These are phyloP conservation scores for Celastrina argiolus DNA, from an alignment of 2,888 invertebrate species.

Conservation along the genomic window DNA sequence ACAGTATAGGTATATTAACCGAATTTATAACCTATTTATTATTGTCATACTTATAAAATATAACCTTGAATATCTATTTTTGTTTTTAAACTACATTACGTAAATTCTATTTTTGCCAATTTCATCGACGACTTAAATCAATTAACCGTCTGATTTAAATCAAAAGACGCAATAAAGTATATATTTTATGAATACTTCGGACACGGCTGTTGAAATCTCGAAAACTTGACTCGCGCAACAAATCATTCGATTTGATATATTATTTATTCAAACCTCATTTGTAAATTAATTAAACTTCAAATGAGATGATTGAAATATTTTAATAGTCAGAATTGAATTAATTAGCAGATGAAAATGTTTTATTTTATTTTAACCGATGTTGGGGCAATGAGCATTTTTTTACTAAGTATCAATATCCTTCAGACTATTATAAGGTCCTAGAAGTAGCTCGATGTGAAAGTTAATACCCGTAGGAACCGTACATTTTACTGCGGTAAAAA, in stretches of 20 bases:
- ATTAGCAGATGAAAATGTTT: conserved; percentile 20
- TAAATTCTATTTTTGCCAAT: too few relatives aligned
- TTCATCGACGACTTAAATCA: neutral
- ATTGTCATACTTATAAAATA: too few relatives aligned
- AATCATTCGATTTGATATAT: conserved; percentile 13
- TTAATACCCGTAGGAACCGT: too few relatives aligned
- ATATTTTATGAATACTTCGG: neutral
- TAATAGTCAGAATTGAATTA: conserved; percentile 40
- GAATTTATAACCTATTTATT: too few relatives aligned
- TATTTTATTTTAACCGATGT: neutral
- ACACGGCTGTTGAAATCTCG: neutral
- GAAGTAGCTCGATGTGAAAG: too few relatives aligned
- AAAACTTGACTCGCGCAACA: conserved; percentile 23
- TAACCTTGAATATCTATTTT: too few relatives aligned
- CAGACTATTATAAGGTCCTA: too few relatives aligned
- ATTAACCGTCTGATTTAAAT: neutral
- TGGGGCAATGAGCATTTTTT: too few relatives aligned
- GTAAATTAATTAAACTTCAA: conserved; percentile 48
- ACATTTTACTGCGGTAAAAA: too few relatives aligned
- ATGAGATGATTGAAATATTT: conserved; percentile 55
- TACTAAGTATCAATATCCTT: too few relatives aligned
- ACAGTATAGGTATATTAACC: too few relatives aligned
- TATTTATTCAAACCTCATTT: conserved; percentile 36
- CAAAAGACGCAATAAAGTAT: neutral
- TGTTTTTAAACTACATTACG: too few relatives aligned